phyloP scores from a whole-genome alignment of 2,888 invertebrate genomes.

The Drosophila peninsularis region DNA sequence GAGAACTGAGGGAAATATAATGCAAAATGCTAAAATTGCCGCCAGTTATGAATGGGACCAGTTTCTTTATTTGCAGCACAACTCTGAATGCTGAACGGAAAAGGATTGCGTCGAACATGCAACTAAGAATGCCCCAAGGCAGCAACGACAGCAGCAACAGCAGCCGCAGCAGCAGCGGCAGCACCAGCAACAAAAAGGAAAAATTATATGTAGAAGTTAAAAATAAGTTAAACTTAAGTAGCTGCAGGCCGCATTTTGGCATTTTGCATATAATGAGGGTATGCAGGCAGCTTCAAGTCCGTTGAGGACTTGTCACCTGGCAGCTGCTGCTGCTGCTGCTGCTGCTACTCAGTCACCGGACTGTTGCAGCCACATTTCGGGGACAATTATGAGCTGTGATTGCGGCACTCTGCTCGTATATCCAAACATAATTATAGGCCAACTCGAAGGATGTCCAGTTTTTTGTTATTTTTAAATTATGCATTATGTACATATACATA shows the following conservation, averaged over 20 bases:
- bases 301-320: constrained; percentile 70
- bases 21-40: constrained; percentile 74
- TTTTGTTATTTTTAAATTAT: constrained; percentile 77
- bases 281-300: constrained; percentile 24
- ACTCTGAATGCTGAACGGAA: constrained; percentile 60
- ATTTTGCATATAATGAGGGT: constrained; percentile 79
- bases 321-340: constrained; percentile 23
- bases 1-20: constrained; percentile 63
- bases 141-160: constrained; percentile 22
- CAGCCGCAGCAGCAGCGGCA: constrained; percentile 4
- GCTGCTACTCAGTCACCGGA: constrained; percentile 4
- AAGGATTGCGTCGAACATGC: constrained; percentile 79
- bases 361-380: constrained; percentile 53
- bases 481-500: constrained; percentile 37
- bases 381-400: constrained; percentile 76
- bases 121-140: constrained; percentile 72
- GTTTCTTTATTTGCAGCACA: constrained; percentile 75
- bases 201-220: constrained; percentile 72
- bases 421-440: constrained; percentile 61
- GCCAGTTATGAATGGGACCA: constrained; percentile 79
- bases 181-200: constrained; percentile 8
- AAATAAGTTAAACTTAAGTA: constrained; percentile 79
- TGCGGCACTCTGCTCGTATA: constrained; percentile 44
- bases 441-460: constrained; percentile 46
- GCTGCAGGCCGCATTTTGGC: constrained; percentile 67